Percentiles rank a stretch among this genome's conserved stretches.
phyloP scores from a whole-genome alignment of 2,888 invertebrate species.

The Ellobium chinense region DNA sequence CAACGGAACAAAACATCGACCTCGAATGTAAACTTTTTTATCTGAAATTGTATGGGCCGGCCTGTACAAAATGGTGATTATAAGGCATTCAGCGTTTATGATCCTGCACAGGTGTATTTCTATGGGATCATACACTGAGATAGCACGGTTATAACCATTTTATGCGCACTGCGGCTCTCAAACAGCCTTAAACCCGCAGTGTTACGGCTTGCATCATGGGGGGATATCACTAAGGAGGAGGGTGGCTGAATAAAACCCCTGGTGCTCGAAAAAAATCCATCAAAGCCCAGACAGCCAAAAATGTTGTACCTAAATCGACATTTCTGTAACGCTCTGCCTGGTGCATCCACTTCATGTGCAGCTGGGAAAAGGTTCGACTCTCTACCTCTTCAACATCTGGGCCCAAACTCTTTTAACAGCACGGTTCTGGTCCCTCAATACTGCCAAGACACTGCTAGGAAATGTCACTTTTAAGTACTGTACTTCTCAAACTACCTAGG shows the following conservation, averaged over 20 bases:
- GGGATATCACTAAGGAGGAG: not conserved
- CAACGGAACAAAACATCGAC: not conserved
- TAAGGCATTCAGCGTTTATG: not conserved
- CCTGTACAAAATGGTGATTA: constrained; percentile 23
- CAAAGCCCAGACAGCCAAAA: too few species aligned
- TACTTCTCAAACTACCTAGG: too few species aligned
- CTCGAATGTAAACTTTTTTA: not conserved
- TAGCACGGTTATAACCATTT: not conserved
- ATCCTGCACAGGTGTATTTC: constrained; percentile 7
- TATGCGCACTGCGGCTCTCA: not conserved
- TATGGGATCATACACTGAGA: not conserved
- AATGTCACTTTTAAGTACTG: too few species aligned
- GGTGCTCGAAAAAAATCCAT: not conserved
- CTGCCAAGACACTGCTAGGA: too few species aligned
- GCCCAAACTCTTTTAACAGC: too few species aligned
- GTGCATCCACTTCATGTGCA: too few species aligned
- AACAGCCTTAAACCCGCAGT: not conserved
- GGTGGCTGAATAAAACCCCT: not conserved
- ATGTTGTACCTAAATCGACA: too few species aligned
- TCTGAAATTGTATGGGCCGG: constrained; percentile 6
- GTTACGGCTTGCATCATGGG: not conserved
- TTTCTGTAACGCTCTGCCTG: too few species aligned
- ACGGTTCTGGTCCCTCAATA: too few species aligned
- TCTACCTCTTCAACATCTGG: too few species aligned
- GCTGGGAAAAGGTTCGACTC: too few species aligned